Evolutionary conservation across 2,888 invertebrate genomes (phyloP), one percentile per base, ranked within the genome.

Genomic region (Psococerastis gibbosa): DNA sequence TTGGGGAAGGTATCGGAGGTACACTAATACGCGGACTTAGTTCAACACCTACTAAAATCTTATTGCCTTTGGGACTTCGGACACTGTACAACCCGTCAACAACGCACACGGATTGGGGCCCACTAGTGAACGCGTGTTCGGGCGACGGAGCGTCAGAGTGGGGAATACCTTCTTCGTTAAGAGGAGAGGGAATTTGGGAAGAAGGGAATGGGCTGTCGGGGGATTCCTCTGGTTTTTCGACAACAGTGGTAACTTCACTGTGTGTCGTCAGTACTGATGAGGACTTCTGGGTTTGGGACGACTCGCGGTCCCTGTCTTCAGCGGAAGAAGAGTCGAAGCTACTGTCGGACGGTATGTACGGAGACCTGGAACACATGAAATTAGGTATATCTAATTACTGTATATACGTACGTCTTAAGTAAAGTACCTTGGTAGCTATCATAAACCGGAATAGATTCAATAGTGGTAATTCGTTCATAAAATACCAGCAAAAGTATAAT

Each of bases 261-360:
- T 38, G 38, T 3, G 38, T 15, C 13, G 41, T 41, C 35, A 18
- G 20, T n/a, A 22, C 35, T 16, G 38, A 43, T 35, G 17, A 43
- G 11, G 38, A 43, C 22, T 13, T 35, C 5, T 17, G 15, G 22
- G 20, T 22, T 13, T 18, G 20, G 17, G n/a, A 22, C 18, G 22
- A 17, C 22, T 43, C 43, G 16, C 17, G 32, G 11, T 43, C 43
- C 13, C 15, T n/a, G 8, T 43, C 43, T 22, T 43, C 43, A 22
- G 35, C 20, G 2, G 33, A 18, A 22, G 32, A 23, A 2, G 33
- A 18, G 9, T 33, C 43, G 11, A 18, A 31, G 34, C 33, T 33
- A 20, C 35, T 33, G 8, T 43, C 43, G 3, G 32, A 34, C 6
- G 32, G 42, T 16, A 50, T 49, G 23, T 47, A 50, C 11, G 50